These are phyloP conservation scores for Bombus terrestris DNA, from an alignment of 1,140 invertebrate species.

Conservation along the genomic window DNA sequence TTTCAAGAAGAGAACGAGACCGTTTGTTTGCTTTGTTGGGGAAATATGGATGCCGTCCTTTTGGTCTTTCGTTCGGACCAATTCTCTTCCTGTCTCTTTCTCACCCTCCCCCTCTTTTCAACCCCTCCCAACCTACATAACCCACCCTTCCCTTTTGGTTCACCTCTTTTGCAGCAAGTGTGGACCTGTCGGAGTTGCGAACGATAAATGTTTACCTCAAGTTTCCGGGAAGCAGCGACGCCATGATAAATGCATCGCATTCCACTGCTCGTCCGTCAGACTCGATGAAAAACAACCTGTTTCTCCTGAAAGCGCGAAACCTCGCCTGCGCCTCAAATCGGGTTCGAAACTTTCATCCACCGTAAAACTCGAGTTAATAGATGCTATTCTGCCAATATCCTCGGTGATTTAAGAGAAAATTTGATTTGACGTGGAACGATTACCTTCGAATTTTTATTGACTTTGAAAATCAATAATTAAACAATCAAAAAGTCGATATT, in stretches of 20 bases:
- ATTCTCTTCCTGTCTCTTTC: background rate
- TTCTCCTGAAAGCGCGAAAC: background rate
- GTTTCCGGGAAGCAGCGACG: slow-evolving; percentile 10
- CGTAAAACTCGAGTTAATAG: slow-evolving; percentile 4
- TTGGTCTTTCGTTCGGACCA: background rate
- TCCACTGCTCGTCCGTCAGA: slow-evolving; percentile 39
- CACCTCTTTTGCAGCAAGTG: background rate
- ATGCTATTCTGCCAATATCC: background rate
- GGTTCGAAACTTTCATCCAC: background rate
- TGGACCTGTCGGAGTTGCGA: slow-evolving; percentile 1
- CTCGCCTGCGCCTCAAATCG: background rate
- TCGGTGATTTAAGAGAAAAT: no score
- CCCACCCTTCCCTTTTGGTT: background rate
- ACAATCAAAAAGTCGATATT: background rate
- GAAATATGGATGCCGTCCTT: slow-evolving; percentile 36
- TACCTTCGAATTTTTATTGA: no score
- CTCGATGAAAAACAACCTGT: slow-evolving; percentile 50
- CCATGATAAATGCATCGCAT: slow-evolving; percentile 56
- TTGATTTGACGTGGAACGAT: background rate
- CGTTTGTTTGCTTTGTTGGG: slow-evolving; percentile 17
- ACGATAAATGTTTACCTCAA: slow-evolving; percentile 65
- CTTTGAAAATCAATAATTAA: background rate
- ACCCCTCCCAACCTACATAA: no score
- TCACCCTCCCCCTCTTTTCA: no score
- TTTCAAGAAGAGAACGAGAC: slow-evolving; percentile 16